Percentiles rank a stretch among this genome's conserved stretches.
These are phyloP conservation scores for Minunthozetes semirufus DNA, from an alignment of 2,888 invertebrate species.

Conservation along the genomic window DNA sequence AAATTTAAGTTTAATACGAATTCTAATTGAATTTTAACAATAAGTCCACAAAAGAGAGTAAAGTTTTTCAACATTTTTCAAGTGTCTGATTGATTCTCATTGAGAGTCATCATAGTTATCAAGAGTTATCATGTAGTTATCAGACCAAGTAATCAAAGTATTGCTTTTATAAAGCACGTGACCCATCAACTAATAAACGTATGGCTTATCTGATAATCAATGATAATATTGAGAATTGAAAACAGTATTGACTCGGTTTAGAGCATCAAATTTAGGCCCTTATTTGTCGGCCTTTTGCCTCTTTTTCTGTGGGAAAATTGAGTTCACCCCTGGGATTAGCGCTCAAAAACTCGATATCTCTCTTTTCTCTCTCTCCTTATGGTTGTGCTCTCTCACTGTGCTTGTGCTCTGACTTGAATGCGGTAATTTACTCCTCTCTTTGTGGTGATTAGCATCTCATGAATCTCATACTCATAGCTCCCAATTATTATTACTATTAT, in stretches of 20 bases:
- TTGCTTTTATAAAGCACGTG: slow-evolving; percentile 22
- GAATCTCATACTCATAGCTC: slow-evolving; percentile 9
- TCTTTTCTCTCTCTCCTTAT: not conserved
- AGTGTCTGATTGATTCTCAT: not conserved
- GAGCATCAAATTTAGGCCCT: slow-evolving; percentile 3
- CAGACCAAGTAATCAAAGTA: slow-evolving; percentile 17
- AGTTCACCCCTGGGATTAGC: slow-evolving; percentile 6
- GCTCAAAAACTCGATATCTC: not conserved
- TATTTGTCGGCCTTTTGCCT: slow-evolving; percentile 26
- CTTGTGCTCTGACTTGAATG: not conserved
- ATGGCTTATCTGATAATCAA: slow-evolving; percentile 12
- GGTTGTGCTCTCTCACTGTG: not conserved
- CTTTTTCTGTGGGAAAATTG: slow-evolving; percentile 27
- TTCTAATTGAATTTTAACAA: slow-evolving; percentile 8
- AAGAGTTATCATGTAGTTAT: not conserved
- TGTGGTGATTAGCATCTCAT: slow-evolving; percentile 28
- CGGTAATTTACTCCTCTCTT: slow-evolving; percentile 19
- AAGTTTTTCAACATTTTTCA: slow-evolving; percentile 13
- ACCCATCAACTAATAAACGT: slow-evolving; percentile 12
- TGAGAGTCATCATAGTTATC: not conserved
- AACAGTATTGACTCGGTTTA: not conserved
- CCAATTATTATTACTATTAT: slow-evolving; percentile 3
- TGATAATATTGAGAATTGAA: not conserved
- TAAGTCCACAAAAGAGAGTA: not conserved
- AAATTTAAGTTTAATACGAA: slow-evolving; percentile 8